Evolutionary conservation across 2,113 vertebrate species (phyloP).

Genomic region (Himantopus leucocephalus): DNA sequence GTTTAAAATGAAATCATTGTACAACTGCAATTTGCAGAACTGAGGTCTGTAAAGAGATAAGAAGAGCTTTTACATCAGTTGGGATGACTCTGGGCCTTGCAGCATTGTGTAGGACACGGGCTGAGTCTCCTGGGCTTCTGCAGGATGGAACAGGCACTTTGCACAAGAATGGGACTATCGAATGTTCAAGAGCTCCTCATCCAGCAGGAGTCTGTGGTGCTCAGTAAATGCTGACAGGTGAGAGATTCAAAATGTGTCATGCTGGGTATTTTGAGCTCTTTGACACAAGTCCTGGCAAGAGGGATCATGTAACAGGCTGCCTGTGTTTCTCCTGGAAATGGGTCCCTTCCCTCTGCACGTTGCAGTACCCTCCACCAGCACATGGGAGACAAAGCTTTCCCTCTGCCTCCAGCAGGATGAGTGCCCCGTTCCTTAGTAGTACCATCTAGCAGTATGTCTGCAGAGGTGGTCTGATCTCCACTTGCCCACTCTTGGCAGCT

Average conservation of each 20-base stretch:
- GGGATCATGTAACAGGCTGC: accelerated
- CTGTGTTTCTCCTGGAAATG: not conserved
- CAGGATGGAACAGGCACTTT: not conserved
- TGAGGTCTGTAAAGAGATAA: not conserved
- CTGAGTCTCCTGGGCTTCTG: not conserved
- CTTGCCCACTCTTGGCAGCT: not conserved
- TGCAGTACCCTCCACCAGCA: not conserved
- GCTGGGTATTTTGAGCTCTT: not conserved
- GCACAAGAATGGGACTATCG: not conserved
- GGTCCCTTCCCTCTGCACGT: not conserved
- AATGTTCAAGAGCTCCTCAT: not conserved
- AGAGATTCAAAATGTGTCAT: not conserved
- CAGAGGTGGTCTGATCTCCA: not conserved
- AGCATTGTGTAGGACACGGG: accelerated
- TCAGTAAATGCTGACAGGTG: not conserved
- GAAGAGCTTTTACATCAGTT: not conserved
- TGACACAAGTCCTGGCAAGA: not conserved
- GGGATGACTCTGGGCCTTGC: not conserved
- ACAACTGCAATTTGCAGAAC: not conserved
- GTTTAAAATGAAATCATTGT: not conserved
- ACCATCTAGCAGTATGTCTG: not conserved
- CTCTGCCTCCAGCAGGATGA: not conserved
- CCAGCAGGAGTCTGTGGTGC: not conserved
- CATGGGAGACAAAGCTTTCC: not conserved
- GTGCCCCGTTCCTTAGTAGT: accelerated